phyloP scores from a whole-genome alignment of 2,113 vertebrate genomes.

The Cottus gobio region DNA sequence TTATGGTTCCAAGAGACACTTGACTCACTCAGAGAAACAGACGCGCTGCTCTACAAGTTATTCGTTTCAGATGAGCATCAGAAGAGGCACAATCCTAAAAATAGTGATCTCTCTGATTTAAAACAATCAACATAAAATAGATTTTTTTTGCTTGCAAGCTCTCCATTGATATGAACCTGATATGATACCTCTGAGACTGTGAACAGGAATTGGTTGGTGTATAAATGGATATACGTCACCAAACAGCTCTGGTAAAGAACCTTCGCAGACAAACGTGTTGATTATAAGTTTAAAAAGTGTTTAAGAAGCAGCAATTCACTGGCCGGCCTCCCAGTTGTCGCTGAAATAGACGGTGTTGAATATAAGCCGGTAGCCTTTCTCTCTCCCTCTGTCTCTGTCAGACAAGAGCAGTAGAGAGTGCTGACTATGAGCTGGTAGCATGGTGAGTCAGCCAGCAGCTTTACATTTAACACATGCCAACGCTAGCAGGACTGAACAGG shows the following conservation, averaged over 20 bases:
- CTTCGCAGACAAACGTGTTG: background rate
- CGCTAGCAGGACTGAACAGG: constrained; percentile 76
- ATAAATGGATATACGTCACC: background rate
- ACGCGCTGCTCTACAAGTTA: constrained; percentile 23
- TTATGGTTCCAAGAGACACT: constrained; percentile 66
- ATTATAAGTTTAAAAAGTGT: constrained; percentile 8
- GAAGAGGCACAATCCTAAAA: constrained; percentile 23
- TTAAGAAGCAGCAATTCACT: constrained; percentile 17
- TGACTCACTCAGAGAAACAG: constrained; percentile 47
- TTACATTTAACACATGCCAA: constrained; percentile 83
- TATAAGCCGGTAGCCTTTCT: constrained; percentile 55
- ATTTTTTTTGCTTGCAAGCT: constrained; percentile 2
- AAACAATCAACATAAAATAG: constrained; percentile 13
- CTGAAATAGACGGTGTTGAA: constrained; percentile 60
- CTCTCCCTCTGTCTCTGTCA: constrained; percentile 64
- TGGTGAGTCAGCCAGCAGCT: constrained; percentile 82
- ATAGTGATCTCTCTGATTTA: constrained; percentile 18
- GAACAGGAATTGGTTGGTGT: background rate
- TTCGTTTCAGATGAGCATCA: constrained; percentile 38
- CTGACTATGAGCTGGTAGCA: constrained; percentile 78
- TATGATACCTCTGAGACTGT: background rate
- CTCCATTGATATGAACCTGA: background rate
- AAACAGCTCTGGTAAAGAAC: background rate
- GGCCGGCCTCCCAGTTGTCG: constrained; percentile 19
- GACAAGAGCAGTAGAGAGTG: constrained; percentile 76